These are phyloP conservation scores for Pteropus alecto DNA, from an alignment of 2,113 vertebrate species.

Conservation along the genomic window DNA sequence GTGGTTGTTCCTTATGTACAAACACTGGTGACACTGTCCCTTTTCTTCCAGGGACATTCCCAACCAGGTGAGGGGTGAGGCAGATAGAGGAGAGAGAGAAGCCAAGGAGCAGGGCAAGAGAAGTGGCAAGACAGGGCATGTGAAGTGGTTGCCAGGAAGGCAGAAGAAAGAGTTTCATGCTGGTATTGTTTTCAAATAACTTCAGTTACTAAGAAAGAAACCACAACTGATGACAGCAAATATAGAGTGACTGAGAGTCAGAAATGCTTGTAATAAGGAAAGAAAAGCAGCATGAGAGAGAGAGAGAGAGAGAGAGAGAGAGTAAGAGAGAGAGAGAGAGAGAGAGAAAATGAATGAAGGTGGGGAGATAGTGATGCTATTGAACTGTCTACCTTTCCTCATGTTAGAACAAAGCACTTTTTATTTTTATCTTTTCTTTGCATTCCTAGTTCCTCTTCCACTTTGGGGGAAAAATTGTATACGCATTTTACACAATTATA, in stretches of 20 bases:
- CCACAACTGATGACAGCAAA: not conserved
- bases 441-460: not conserved
- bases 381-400: not conserved
- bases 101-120: fast-evolving
- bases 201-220: not conserved
- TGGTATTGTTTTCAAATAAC: not conserved
- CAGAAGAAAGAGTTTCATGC: not conserved
- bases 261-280: not conserved
- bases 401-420: not conserved
- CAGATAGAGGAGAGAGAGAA: not conserved
- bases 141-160: not conserved
- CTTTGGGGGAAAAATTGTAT: not conserved
- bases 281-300: not conserved
- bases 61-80: not conserved
- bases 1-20: not conserved
- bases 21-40: not conserved
- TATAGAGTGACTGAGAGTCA: not conserved
- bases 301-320: no score
- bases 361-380: not conserved
- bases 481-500: not conserved
- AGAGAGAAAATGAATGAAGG: no score
- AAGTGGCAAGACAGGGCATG: fast-evolving
- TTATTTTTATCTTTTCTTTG: not conserved
- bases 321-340: no score
- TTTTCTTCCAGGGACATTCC: not conserved